A percentile compares a stretch with the other conserved stretches of the same genome.
phyloP scores from a whole-genome alignment of 2,888 invertebrate genomes.

The Lasioglossum villosulum region DNA sequence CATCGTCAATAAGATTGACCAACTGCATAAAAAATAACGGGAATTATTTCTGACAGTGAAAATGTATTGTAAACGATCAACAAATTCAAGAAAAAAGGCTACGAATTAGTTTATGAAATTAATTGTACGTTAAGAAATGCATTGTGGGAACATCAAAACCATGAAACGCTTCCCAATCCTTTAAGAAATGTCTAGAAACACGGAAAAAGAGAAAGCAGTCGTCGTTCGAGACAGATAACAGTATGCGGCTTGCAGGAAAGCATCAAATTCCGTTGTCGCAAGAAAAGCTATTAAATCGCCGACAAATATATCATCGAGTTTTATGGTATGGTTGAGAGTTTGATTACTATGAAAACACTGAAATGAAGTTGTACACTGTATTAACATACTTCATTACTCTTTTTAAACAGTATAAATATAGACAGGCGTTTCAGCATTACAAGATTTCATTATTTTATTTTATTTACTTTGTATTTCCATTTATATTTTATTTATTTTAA shows the following conservation, averaged over 20 bases:
- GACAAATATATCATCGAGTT: not conserved
- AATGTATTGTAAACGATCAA: not conserved
- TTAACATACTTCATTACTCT: not conserved
- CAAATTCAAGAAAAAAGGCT: not conserved
- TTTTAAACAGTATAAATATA: too few species aligned
- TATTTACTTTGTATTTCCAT: too few species aligned
- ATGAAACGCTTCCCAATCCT: not conserved
- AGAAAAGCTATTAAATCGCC: not conserved
- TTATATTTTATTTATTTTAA: too few species aligned
- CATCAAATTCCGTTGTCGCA: not conserved
- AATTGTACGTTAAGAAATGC: not conserved
- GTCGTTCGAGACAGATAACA: not conserved
- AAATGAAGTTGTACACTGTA: not conserved
- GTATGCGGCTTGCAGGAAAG: not conserved
- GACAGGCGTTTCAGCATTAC: too few species aligned
- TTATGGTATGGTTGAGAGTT: not conserved
- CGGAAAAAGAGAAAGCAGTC: slow-evolving; percentile 2
- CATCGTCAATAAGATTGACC: not conserved
- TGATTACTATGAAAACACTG: not conserved
- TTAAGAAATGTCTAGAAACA: not conserved
- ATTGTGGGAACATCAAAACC: not conserved
- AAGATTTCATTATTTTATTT: too few species aligned
- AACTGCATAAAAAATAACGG: not conserved
- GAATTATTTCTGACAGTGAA: too few species aligned
- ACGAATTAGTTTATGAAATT: not conserved